Percentiles rank a stretch among this genome's conserved stretches.
Conservation (phyloP, 2,113 vertebrate species). For the Electrona antarctica region DNA sequence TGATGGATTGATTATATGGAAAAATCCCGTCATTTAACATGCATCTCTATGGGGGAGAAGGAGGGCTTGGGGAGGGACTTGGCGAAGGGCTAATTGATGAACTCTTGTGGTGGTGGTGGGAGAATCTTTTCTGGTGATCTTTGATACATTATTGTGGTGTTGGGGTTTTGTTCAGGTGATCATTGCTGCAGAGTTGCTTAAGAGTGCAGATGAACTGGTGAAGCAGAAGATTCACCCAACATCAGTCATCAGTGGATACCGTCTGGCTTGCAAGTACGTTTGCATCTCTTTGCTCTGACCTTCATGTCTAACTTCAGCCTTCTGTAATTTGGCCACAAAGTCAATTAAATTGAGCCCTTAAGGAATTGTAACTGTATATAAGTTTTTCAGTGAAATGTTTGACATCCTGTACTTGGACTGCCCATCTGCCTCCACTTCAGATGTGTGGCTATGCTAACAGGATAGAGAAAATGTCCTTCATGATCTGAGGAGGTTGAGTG, state of each 20-base stretch:
- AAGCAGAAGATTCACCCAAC: slow-evolving; percentile 99
- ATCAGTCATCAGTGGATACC: slow-evolving; percentile 96
- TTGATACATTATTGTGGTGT: background rate
- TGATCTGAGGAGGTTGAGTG: slow-evolving; percentile 79
- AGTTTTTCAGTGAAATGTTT: background rate
- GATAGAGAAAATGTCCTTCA: slow-evolving; percentile 78
- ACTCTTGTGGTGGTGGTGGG: too few relatives aligned
- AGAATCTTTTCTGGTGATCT: too few relatives aligned
- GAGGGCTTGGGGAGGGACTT: too few relatives aligned
- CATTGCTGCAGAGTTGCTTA: slow-evolving; percentile 95
- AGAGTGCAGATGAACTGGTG: slow-evolving; percentile 97
- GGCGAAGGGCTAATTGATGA: too few relatives aligned
- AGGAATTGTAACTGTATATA: background rate
- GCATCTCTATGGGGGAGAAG: too few relatives aligned
- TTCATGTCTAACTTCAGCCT: background rate
- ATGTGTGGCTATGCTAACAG: slow-evolving; percentile 84
- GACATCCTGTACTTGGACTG: slow-evolving; percentile 84
- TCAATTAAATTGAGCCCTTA: background rate
- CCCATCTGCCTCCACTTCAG: slow-evolving; percentile 63
- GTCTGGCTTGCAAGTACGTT: slow-evolving; percentile 98
- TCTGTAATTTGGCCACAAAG: background rate
- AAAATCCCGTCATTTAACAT: too few relatives aligned
- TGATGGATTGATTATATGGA: too few relatives aligned
- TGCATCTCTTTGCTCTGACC: background rate
- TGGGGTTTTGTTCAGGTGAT: slow-evolving; percentile 84